Evolutionary conservation across 1,140 invertebrate genomes (phyloP).

Genomic region (Drosophila tsacasi): DNA sequence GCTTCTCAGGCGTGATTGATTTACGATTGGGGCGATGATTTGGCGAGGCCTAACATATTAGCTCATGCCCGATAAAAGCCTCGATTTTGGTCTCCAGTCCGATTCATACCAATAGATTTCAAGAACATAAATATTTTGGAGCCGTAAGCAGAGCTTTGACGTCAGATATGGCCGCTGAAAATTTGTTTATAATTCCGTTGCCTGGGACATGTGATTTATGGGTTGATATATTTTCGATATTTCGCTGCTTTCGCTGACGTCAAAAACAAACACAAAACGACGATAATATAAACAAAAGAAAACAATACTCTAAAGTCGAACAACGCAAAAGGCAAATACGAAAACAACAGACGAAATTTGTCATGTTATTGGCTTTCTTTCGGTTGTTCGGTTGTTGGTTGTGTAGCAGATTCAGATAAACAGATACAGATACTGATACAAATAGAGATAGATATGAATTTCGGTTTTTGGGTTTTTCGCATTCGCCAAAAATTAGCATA

Average conservation of each 20-base stretch:
- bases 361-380: slow-evolving; percentile 62
- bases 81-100: background rate
- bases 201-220: slow-evolving; percentile 55
- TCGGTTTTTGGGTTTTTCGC: slow-evolving; percentile 71
- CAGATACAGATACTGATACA: slow-evolving; percentile 33
- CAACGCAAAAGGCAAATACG: slow-evolving; percentile 53
- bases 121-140: slow-evolving; percentile 5
- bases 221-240: slow-evolving; percentile 39
- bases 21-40: slow-evolving; percentile 51
- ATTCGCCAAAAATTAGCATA: slow-evolving; percentile 79
- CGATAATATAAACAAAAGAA: slow-evolving; percentile 49
- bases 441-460: slow-evolving; percentile 45
- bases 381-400: slow-evolving; percentile 21
- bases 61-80: slow-evolving; percentile 2
- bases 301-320: slow-evolving; percentile 38
- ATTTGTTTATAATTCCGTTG: slow-evolving; percentile 23
- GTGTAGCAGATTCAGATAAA: slow-evolving; percentile 45
- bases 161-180: slow-evolving; percentile 25
- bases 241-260: slow-evolving; percentile 67
- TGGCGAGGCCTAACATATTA: slow-evolving; percentile 20
- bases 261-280: slow-evolving; percentile 51
- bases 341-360: slow-evolving; percentile 59
- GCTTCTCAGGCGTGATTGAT: slow-evolving; percentile 63
- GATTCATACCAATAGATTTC: background rate
- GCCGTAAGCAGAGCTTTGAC: slow-evolving; percentile 18